Evolutionary conservation across 2,797 vertebrate genomes (phyloP), one percentile per base, ranked within the genome.

Genomic region (Anniella stebbinsi): DNA sequence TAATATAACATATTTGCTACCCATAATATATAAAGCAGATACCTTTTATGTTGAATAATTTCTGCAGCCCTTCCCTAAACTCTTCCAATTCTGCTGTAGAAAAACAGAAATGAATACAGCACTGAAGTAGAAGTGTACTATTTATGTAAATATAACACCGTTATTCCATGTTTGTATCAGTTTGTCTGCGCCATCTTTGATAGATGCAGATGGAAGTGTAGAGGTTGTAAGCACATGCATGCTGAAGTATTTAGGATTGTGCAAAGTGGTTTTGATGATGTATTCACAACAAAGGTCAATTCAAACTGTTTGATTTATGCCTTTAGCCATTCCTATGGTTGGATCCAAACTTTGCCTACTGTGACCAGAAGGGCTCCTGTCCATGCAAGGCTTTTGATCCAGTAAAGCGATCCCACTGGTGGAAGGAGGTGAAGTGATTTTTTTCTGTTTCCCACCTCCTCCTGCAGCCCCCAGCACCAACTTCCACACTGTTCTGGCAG

Each of bases 81-180:
- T 66, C 80, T 90, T 33, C 25, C 88, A 0, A 82, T 92, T 91
- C 69, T 89, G 3, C 45, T 92, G 76, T 69, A 13, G 80, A 93
- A n/a, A 36, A 1, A 45, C 78, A 30, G 0, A 87, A 67, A 3
- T 3, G 66, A 92, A 86, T 87, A 25, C 45, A 60, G 2, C 67
- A 1, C 25, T 36, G 69, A n/a, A 88, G 57, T 41, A n/a, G 6
- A 51, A 91, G 38, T 78, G 23, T 25, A 36, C 33, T 69, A 0
- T 85, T 84, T 75, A 33, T 76, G 15, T 18, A 80, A 90, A 70
- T 75, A 41, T 77, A 86, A 84, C 28, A 1, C 12, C 60, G 41
- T 66, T 83, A 45, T 67, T 45, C 36, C 5, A 1, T 54, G 45
- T 69, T 69, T 21, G 48, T 28, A 54, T 80, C 4, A 5, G 5